Base-by-base conservation (phyloP, 2,888 invertebrate species). In the Philaethria dido region DNA sequence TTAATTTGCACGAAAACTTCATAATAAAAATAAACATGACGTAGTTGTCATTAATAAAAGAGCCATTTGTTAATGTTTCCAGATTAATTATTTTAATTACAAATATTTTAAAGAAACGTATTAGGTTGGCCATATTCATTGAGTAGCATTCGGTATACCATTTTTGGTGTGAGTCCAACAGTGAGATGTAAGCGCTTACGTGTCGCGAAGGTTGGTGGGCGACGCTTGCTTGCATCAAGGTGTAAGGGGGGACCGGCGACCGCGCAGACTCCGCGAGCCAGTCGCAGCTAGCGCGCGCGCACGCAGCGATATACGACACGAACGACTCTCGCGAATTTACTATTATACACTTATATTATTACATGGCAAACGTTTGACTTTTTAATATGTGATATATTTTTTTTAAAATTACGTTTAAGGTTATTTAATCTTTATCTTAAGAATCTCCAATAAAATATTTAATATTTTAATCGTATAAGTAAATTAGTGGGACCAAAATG, bases 131-230 rank as follows among this genome's bases (percentile, higher is more conserved):
- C 65, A 61, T 69, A 63, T 54, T 66, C 62, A 81, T 78, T 79
- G 80, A 81, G 77, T 81, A 78, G 79, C 77, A 75, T 78, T 75
- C 69, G 69, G 68, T 74, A 71, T 75, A 61, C 92, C 92, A 83
- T 91, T 90, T 92, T 92, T 88, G 92, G 92, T 89, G 81, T 85
- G 84, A 86, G 80, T 87, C 83, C 85, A 83, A 83, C 85, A 75
- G 80, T 76, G 86, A 89, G 87, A 89, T 87, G 87, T 86, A 76
- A 87, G 80, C 88, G 89, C 86, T 91, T 89, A 92, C 92, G 91
- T 91, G 90, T 89, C 85, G 82, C 77, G 85, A 74, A 75, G 75
- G 75, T 72, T 86, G 79, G 88, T 86, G 88, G 88, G 88, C 86
- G 89, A 83, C 70, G 75, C 66, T 66, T 73, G 74, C 74, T 77